Evolutionary conservation across 2,113 vertebrate species (phyloP), one percentile per base, ranked within the genome.

Genomic region (Nerophis lumbriciformis): DNA sequence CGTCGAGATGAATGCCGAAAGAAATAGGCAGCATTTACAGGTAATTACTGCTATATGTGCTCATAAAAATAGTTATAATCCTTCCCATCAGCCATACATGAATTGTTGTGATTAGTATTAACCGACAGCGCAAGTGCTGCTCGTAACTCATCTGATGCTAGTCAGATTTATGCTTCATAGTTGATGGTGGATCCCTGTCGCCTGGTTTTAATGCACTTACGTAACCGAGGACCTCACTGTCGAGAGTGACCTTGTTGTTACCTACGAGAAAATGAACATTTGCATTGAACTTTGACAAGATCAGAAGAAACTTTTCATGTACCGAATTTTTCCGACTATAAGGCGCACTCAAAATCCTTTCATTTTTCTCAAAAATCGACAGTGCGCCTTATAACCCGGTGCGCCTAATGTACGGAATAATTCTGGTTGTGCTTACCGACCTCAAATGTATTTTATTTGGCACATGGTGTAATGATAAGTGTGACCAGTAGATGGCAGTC

Each of bases 51-150:
- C 37, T 66, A 50, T 65, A 69, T 47, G 54, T 81, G 36, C 61
- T 65, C 59, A 3, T 80, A 60, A 76, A 76, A 74, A 63, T 65
- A 59, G 59, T 45, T 62, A 54, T 73, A 55, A 74, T 73, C 15
- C 16, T 63, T 71, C 52, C 70, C 67, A 62, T 69, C 59, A 69
- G 72, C 68, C 65, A 38, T 16, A 64, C 48, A 52, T 48, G 50
- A 65, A 61, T 45, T 16, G 62, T 37, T 70, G 42, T 65, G 62
- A 28, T 71, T 55, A 48, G 21, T 64, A 8, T 11, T 48, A 39
- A 53, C 68, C 39, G 49, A 21, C 12, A 65, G 36, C 1, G 1
- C 8, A 38, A 19, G 61, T 44, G 63, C 48, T 12, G 54, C 61
- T 48, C 54, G 3, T 21, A 13, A 44, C 35, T 45, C 14, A 14